phyloP scores from a whole-genome alignment of 2,888 invertebrate genomes.

The Synanthedon myopaeformis region DNA sequence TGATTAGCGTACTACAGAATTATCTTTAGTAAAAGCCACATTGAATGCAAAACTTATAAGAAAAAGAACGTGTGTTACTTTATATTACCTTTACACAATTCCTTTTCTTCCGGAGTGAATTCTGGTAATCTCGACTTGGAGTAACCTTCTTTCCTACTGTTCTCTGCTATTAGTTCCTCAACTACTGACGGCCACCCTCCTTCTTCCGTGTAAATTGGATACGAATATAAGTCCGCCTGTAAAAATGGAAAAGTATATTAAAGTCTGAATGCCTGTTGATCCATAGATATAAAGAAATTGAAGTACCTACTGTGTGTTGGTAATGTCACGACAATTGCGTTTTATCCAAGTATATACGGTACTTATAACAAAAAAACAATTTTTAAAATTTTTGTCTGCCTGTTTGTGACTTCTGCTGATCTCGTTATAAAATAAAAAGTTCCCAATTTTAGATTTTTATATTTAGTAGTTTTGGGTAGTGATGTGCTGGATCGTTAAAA shows the following conservation, averaged over 20 bases:
- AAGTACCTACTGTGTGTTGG: not conserved
- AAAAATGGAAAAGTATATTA: slow-evolving; percentile 1
- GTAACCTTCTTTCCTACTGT: slow-evolving; percentile 46
- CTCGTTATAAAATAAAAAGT: no score
- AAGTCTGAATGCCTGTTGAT: no score
- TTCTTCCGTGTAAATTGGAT: slow-evolving; percentile 46
- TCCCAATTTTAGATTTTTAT: not conserved
- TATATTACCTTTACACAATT: slow-evolving; percentile 42
- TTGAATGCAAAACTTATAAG: no score
- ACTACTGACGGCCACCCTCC: slow-evolving; percentile 63
- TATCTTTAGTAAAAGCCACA: no score
- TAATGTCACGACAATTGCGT: no score
- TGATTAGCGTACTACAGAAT: no score
- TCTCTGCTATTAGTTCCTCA: slow-evolving; percentile 38
- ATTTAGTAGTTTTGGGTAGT: no score
- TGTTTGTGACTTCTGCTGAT: no score
- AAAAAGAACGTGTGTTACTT: not conserved
- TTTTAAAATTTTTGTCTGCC: not conserved
- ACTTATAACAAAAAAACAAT: not conserved
- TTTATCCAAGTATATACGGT: no score
- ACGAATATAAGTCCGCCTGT: slow-evolving; percentile 43
- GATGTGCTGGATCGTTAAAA: no score
- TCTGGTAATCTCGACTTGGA: slow-evolving; percentile 46
- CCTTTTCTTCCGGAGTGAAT: slow-evolving; percentile 55
- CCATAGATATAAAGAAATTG: not conserved